Conservation (phyloP, 2,888 invertebrate genomes). For the Drosophila greeni region DNA sequence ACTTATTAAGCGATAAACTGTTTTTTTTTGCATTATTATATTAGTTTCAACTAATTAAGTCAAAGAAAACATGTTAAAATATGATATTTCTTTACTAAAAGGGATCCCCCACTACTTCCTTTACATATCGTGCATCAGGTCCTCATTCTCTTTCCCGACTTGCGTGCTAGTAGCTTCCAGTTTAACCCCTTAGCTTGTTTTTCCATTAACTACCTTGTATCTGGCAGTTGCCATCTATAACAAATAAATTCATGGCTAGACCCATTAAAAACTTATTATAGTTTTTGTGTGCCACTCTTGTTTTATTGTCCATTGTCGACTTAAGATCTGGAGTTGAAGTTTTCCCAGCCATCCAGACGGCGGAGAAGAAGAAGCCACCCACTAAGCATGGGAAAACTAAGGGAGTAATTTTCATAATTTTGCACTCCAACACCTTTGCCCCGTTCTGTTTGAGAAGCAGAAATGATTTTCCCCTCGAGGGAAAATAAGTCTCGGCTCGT, state of each 20-base stretch:
- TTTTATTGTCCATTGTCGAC: slow-evolving; percentile 58
- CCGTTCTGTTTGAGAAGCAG: slow-evolving; percentile 14
- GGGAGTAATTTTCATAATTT: slow-evolving; percentile 47
- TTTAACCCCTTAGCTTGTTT: slow-evolving; percentile 13
- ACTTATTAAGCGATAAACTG: no score
- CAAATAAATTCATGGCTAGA: slow-evolving; percentile 47
- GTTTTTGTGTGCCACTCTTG: slow-evolving; percentile 43
- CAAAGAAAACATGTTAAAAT: neutral
- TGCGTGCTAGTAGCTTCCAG: slow-evolving; percentile 24
- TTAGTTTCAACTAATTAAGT: no score
- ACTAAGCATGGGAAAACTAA: slow-evolving; percentile 59
- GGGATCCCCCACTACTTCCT: neutral
- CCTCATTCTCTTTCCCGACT: neutral
- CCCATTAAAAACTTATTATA: slow-evolving; percentile 54
- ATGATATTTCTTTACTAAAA: neutral
- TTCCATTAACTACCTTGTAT: slow-evolving; percentile 21
- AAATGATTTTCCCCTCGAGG: slow-evolving; percentile 6
- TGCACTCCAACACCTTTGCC: slow-evolving; percentile 53
- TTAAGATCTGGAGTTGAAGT: slow-evolving; percentile 16
- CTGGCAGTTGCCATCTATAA: slow-evolving; percentile 33
- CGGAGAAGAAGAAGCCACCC: slow-evolving; percentile 54
- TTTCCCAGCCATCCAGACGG: slow-evolving; percentile 52
- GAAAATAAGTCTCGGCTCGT: slow-evolving; percentile 31
- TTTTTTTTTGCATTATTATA: no score
- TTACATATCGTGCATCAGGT: slow-evolving; percentile 12